Conservation (phyloP, 1,140 invertebrate species). For the Bombus cullumanus region DNA sequence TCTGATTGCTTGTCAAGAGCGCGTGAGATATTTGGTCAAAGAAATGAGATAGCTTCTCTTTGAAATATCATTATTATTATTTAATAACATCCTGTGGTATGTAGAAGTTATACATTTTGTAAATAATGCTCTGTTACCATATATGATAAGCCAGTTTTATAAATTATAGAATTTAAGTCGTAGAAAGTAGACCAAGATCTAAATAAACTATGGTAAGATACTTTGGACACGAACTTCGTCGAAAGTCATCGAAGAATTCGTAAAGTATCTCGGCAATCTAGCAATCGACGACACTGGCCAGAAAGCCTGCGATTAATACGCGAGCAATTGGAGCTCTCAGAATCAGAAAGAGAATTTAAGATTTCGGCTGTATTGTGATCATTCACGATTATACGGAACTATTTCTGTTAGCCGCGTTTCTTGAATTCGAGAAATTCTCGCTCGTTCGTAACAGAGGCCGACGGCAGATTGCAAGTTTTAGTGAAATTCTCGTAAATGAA, state of each 20-base stretch:
- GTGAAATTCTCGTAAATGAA: conserved; percentile 36
- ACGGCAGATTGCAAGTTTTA: not conserved
- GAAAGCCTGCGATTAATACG: conserved; percentile 6
- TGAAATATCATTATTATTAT: not conserved
- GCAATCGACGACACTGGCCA: not conserved
- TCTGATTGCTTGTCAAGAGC: not conserved
- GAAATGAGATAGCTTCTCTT: not conserved
- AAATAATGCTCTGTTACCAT: no score
- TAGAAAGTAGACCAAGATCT: not conserved
- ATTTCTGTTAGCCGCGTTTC: not conserved
- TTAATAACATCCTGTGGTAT: not conserved
- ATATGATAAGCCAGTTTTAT: no score
- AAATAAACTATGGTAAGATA: not conserved
- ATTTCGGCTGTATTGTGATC: not conserved
- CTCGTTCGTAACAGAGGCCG: not conserved
- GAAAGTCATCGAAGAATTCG: not conserved
- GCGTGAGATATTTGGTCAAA: not conserved
- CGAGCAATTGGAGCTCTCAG: not conserved
- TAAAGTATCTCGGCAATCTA: not conserved
- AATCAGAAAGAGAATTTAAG: no score
- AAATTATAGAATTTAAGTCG: not conserved
- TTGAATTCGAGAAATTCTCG: not conserved
- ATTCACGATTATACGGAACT: conserved; percentile 5
- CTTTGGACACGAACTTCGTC: not conserved
- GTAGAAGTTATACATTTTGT: no score